phyloP scores from a whole-genome alignment of 2,797 vertebrate genomes.

The Sebastolobus altivelis region DNA sequence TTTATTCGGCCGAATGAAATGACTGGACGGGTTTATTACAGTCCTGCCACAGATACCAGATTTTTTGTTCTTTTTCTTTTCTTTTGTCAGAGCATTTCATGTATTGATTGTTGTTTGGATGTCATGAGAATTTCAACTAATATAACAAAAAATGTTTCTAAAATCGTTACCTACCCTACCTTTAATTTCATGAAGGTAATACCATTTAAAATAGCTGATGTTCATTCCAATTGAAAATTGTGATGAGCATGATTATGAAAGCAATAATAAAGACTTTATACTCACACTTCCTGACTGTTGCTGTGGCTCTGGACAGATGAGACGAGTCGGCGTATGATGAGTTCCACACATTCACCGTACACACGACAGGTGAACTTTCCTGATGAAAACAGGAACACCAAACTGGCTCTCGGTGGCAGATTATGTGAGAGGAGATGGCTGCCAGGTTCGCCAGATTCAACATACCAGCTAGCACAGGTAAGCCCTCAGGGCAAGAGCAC shows the following conservation, averaged over 20 bases:
- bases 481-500: background rate
- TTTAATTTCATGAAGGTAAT: slow-evolving; percentile 16
- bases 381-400: background rate
- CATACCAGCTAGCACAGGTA: slow-evolving; percentile 7
- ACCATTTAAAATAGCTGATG: slow-evolving; percentile 29
- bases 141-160: too few relatives aligned
- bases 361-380: background rate
- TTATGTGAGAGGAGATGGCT: background rate
- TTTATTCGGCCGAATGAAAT: too few relatives aligned
- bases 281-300: background rate
- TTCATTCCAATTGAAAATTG: slow-evolving; percentile 54
- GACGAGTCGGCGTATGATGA: background rate
- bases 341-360: slow-evolving; percentile 18
- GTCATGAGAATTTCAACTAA: too few relatives aligned
- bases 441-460: background rate
- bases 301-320: background rate
- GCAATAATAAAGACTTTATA: slow-evolving; percentile 66
- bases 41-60: too few relatives aligned
- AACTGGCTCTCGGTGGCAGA: background rate
- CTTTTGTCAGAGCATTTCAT: too few relatives aligned
- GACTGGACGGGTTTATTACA: too few relatives aligned
- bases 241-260: slow-evolving; percentile 48
- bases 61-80: too few relatives aligned
- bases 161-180: too few relatives aligned
- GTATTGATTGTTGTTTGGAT: too few relatives aligned